Base-by-base conservation (phyloP, 92 coral and sea anemone species). In the Scolanthus callimorphus region DNA sequence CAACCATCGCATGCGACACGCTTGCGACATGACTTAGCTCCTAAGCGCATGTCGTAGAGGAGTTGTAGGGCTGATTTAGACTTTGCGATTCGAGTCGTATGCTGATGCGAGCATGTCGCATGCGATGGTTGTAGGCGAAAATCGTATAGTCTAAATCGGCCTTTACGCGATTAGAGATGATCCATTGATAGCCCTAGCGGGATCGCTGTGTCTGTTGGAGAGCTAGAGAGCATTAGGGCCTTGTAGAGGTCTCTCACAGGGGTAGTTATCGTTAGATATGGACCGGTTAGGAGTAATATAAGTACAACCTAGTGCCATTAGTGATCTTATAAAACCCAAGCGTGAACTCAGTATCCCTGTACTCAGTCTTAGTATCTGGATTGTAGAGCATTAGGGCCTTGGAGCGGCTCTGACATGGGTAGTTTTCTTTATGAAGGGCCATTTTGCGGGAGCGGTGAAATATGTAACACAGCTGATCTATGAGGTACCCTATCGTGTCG, bases 351-450 rank as follows among this genome's bases (percentile, higher is more conserved):
- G 75, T 74, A 24, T 77, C 74, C 21, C 80, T 78, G 46, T 87
- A 87, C 59, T 87, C 85, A 10, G 80, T 67, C 55, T 78, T 87
- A 2, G 76, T 82, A 27, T 58, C 71, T 4, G 95, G 95, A 51
- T 87, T 82, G 54, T 75, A 87, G 59, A 87, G 57, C 95, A 87
- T 87, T 3, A 87, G 72, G 9, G 90, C 75, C 64, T 53, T 82
- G 3, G 95, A 82, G 4, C 85, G 83, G 44, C 90, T 82, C 51
- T 68, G 77, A 25, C 95, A 87, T 6, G 95, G 95, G 55, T 87
- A 87, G 59, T 80, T 87, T 51, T 87, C 95, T 56, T 87, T 82
- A 49, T 87, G 95, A 3, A 76, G 79, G 47, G 95, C 95, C 84
- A 82, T 77, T 39, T 63, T 82, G 3, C 89, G 73, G 12, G 95